These are phyloP conservation scores for Parotia lawesii DNA, from an alignment of 2,113 vertebrate genomes.

Conservation along the genomic window DNA sequence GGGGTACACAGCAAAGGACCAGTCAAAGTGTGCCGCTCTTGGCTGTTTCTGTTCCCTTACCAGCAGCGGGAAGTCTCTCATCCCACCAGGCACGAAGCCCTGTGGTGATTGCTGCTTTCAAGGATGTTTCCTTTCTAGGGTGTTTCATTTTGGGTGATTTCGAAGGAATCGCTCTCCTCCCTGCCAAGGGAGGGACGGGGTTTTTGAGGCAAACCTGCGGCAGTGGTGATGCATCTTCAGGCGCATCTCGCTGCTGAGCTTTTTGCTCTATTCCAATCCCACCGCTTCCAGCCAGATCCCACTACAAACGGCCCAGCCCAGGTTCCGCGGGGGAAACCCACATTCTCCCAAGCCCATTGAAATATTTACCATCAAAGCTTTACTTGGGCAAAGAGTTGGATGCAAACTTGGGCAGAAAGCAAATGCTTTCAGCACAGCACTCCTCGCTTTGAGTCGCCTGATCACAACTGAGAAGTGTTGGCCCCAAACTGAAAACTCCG, in stretches of 20 bases:
- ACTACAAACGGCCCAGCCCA: background rate
- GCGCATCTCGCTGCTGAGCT: background rate
- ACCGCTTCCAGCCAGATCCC: background rate
- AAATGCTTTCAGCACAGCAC: conserved; percentile 36
- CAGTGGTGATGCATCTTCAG: fast-evolving
- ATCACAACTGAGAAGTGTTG: conserved; percentile 47
- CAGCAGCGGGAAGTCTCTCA: background rate
- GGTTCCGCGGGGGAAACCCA: fast-evolving
- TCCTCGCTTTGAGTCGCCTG: conserved; percentile 25
- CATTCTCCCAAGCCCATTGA: background rate
- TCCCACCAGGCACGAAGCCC: conserved; percentile 16
- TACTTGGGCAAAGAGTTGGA: background rate
- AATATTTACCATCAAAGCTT: background rate
- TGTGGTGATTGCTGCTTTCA: conserved; percentile 34
- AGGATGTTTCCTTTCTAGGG: conserved; percentile 30
- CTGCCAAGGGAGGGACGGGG: background rate
- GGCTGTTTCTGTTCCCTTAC: background rate
- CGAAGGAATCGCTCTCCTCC: background rate
- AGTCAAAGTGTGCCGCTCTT: fast-evolving
- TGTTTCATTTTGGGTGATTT: background rate
- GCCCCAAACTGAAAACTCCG: conserved; percentile 11
- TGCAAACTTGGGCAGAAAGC: conserved; percentile 40
- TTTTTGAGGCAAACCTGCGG: background rate
- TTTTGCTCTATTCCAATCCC: background rate
- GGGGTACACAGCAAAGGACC: background rate